phyloP scores from a whole-genome alignment of 1,140 invertebrate species.

The Atta texana region DNA sequence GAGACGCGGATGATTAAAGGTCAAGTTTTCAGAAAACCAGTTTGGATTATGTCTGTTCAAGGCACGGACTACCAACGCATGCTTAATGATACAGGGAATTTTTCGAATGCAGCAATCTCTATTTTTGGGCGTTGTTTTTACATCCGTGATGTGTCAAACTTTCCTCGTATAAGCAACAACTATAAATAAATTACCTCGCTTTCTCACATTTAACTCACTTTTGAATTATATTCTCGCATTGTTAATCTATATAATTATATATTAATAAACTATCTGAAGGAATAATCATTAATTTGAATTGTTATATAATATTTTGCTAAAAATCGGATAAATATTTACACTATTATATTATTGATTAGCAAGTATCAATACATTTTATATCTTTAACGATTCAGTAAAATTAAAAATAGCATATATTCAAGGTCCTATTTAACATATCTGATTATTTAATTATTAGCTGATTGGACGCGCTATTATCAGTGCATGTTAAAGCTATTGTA shows the following conservation, averaged over 20 bases:
- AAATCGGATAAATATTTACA: neutral
- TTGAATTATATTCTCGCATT: neutral
- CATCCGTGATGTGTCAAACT: conserved; percentile 10
- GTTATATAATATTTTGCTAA: neutral
- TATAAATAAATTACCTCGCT: neutral
- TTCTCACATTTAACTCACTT: neutral
- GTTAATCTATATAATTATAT: neutral
- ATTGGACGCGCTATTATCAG: too few relatives aligned
- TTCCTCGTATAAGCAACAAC: neutral
- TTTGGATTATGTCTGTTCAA: conserved; percentile 40
- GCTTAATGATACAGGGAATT: conserved; percentile 29
- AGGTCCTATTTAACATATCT: neutral
- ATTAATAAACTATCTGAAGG: neutral
- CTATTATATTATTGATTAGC: too few relatives aligned
- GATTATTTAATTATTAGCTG: neutral
- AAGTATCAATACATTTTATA: too few relatives aligned
- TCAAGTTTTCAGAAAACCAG: conserved; percentile 59
- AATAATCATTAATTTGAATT: neutral
- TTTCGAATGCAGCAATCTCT: conserved; percentile 71
- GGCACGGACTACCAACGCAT: neutral
- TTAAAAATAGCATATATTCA: neutral
- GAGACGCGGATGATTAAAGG: conserved; percentile 33
- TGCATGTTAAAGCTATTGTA: too few relatives aligned
- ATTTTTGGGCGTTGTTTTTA: conserved; percentile 62
- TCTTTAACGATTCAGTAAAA: neutral